Percentiles rank a stretch among this genome's conserved stretches.
phyloP scores from a whole-genome alignment of 2,797 vertebrate species.

The Crocidura indochinensis region DNA sequence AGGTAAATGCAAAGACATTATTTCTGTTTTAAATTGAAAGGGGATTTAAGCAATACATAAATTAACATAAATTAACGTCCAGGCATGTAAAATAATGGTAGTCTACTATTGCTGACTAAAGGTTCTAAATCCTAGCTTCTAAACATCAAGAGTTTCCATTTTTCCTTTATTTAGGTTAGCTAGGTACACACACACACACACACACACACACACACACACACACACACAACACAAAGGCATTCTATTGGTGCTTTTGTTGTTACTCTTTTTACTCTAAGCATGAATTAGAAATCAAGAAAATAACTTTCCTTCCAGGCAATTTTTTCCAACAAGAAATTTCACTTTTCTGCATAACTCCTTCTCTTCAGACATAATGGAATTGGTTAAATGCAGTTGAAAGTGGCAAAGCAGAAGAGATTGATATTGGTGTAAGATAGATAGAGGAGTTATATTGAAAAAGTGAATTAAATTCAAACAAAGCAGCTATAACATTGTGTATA shows the following conservation, averaged over 20 bases:
- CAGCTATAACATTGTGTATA: not conserved
- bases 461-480: not conserved
- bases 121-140: not conserved
- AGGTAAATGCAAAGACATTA: conserved; percentile 19
- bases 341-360: not conserved
- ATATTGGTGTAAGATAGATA: not conserved
- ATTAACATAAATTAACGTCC: not conserved
- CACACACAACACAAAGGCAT: too few relatives aligned
- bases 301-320: too few relatives aligned
- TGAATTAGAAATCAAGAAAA: too few relatives aligned
- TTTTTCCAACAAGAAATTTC: not conserved
- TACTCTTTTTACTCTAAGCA: too few relatives aligned
- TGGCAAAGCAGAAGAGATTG: not conserved
- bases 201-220: too few relatives aligned
- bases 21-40: conserved; percentile 11
- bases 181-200: not conserved
- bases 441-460: not conserved
- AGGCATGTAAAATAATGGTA: not conserved
- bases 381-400: accelerated
- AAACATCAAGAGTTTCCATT: not conserved
- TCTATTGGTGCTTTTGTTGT: too few relatives aligned
- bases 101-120: not conserved
- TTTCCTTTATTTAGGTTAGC: not conserved
- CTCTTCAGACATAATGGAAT: not conserved
- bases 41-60: not conserved